Percentiles rank a stretch among this genome's conserved stretches.
These are phyloP conservation scores for Xylocampa areola DNA, from an alignment of 2,888 invertebrate species.

Conservation along the genomic window DNA sequence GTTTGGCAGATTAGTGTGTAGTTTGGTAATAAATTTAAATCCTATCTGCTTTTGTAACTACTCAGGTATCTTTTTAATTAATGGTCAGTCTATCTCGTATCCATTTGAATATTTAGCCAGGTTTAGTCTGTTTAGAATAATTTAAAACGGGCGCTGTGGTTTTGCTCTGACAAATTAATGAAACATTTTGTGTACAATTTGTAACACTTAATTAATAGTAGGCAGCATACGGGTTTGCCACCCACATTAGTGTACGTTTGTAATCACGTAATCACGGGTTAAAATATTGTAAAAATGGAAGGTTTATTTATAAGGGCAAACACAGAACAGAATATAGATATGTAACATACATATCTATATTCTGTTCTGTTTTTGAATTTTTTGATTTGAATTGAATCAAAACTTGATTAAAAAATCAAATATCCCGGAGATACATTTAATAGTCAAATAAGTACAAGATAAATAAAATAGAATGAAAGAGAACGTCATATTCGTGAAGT, in stretches of 20 bases:
- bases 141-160: slow-evolving; percentile 40
- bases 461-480: too few relatives aligned
- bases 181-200: slow-evolving; percentile 41
- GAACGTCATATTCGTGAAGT: too few relatives aligned
- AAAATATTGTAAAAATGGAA: too few relatives aligned
- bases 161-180: slow-evolving; percentile 40
- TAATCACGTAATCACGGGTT: too few relatives aligned
- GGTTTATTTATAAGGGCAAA: too few relatives aligned
- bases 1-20: slow-evolving; percentile 43
- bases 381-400: too few relatives aligned
- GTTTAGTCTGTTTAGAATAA: slow-evolving; percentile 41
- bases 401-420: too few relatives aligned
- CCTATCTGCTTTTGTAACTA: slow-evolving; percentile 20
- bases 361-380: too few relatives aligned
- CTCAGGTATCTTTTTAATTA: slow-evolving; percentile 54
- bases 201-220: slow-evolving; percentile 32
- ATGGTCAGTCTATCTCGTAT: slow-evolving; percentile 35
- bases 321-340: too few relatives aligned
- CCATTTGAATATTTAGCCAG: slow-evolving; percentile 44
- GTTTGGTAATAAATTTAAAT: slow-evolving; percentile 38
- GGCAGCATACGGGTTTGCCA: slow-evolving; percentile 3
- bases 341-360: too few relatives aligned
- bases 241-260: neutral
- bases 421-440: too few relatives aligned
- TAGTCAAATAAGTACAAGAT: too few relatives aligned